A percentile compares a stretch with the other conserved stretches of the same genome.
phyloP scores from a whole-genome alignment of 2,113 vertebrate species.

The Sporophila hypoxantha region DNA sequence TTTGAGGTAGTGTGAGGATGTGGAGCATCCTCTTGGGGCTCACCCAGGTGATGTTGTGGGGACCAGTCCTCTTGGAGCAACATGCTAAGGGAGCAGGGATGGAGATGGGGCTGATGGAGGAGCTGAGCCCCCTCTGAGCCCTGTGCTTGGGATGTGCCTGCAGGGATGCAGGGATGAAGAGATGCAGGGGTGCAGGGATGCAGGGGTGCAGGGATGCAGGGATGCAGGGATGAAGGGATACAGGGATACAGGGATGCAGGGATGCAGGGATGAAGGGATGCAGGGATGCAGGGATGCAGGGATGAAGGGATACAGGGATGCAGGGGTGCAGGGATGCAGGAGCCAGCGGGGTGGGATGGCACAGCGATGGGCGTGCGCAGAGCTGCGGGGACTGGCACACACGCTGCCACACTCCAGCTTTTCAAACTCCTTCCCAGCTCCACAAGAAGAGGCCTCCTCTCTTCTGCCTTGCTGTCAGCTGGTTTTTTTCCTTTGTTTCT shows the following conservation, averaged over 20 bases:
- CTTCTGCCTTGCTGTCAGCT: constrained; percentile 14
- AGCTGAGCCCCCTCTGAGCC: background rate
- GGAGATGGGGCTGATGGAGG: background rate
- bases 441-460: constrained; percentile 3
- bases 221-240: background rate
- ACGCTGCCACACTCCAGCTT: background rate
- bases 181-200: background rate
- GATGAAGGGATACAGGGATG: too few species aligned
- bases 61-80: background rate
- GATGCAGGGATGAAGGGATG: background rate
- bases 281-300: too few species aligned
- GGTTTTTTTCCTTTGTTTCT: constrained; percentile 14
- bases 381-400: background rate
- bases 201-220: rapidly evolving
- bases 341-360: rapidly evolving
- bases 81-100: background rate
- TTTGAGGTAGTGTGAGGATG: constrained; percentile 12
- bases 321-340: background rate
- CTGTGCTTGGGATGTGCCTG: background rate
- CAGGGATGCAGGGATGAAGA: background rate
- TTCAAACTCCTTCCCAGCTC: constrained; percentile 17
- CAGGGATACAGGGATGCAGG: background rate
- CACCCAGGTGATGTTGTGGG: rapidly evolving
- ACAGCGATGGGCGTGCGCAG: rapidly evolving
- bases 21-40: background rate